These are phyloP conservation scores for Macrotus californicus DNA, from an alignment of 2,113 vertebrate species.

Conservation along the genomic window DNA sequence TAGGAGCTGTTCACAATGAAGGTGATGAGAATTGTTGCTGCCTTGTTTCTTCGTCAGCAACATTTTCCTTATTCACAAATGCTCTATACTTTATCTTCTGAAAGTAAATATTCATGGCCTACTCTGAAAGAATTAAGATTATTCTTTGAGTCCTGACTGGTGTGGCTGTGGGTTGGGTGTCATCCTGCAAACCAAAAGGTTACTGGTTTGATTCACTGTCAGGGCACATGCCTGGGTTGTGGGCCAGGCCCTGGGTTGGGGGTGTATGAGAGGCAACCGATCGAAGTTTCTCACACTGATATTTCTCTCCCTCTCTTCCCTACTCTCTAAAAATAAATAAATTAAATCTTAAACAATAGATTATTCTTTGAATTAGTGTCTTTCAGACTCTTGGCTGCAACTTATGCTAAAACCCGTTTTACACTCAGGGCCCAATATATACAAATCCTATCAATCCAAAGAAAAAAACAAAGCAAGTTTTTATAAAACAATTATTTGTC, in stretches of 20 bases:
- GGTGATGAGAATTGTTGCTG: background rate
- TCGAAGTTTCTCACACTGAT: too few relatives aligned
- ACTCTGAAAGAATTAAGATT: background rate
- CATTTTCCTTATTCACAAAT: background rate
- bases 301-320: too few relatives aligned
- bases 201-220: too few relatives aligned
- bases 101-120: background rate
- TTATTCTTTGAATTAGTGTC: background rate
- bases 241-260: too few relatives aligned
- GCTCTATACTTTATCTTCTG: background rate
- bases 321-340: too few relatives aligned
- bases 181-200: too few relatives aligned
- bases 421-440: background rate
- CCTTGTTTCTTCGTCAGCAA: background rate
- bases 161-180: too few relatives aligned
- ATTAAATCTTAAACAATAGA: background rate
- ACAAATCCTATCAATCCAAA: background rate
- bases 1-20: background rate
- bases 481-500: background rate
- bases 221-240: too few relatives aligned
- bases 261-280: too few relatives aligned
- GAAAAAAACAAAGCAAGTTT: background rate
- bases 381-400: background rate
- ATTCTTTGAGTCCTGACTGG: background rate
- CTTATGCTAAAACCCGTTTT: background rate